Conservation (phyloP, 1,140 invertebrate species). For the Wiebesia pumilae region DNA sequence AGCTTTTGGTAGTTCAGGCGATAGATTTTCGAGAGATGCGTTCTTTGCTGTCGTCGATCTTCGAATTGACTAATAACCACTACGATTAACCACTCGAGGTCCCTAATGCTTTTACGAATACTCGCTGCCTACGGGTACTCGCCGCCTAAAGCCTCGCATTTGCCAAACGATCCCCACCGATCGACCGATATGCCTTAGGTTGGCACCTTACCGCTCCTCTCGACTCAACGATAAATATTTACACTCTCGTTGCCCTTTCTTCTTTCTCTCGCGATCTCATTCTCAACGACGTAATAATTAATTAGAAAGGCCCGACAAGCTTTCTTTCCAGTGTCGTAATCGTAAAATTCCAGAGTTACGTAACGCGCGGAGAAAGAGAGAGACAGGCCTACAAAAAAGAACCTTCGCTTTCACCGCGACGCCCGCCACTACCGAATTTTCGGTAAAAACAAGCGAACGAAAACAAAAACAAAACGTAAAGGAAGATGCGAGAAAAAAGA, state of each 20-base stretch:
- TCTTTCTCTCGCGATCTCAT: background rate
- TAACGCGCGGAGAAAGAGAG: constrained; percentile 28
- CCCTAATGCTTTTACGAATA: background rate
- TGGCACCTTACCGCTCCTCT: background rate
- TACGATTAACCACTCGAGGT: background rate
- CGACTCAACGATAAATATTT: constrained; percentile 15
- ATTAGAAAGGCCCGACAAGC: constrained; percentile 7
- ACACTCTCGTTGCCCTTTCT: background rate
- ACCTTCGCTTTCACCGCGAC: constrained; percentile 43
- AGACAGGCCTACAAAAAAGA: constrained; percentile 10
- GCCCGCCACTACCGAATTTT: background rate
- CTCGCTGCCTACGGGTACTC: background rate
- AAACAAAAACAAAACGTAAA: too few species aligned
- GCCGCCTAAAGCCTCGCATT: background rate
- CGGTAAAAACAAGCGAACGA: too few species aligned
- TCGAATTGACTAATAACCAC: too few species aligned
- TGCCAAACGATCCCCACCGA: background rate
- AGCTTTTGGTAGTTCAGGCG: background rate
- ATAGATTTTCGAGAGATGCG: background rate
- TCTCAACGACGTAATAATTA: background rate
- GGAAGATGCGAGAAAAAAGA: too few species aligned
- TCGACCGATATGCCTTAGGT: background rate
- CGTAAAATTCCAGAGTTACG: too few species aligned
- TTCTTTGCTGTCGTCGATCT: background rate
- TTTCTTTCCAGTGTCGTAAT: constrained; percentile 45